phyloP scores from a whole-genome alignment of 64 coral and sea anemone species.

The Montipora sp. region DNA sequence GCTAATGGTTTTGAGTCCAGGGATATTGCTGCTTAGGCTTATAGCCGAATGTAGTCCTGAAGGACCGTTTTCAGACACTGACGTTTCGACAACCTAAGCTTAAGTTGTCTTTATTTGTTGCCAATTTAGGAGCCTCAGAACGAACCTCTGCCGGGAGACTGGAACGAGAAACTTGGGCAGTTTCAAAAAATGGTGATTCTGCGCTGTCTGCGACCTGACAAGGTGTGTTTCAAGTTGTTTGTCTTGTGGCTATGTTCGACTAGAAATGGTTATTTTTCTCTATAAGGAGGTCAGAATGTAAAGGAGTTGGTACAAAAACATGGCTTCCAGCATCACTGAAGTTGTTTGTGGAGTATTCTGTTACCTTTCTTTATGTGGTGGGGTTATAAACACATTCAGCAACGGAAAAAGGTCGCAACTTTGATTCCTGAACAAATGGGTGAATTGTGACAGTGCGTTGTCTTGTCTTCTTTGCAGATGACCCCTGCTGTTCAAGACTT shows the following conservation, averaged over 20 bases:
- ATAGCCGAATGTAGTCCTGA: no score
- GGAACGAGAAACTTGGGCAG: constrained; percentile 87
- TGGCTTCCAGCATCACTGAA: not conserved
- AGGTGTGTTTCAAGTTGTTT: constrained; percentile 59
- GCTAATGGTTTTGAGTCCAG: no score
- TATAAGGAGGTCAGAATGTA: not conserved
- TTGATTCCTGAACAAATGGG: no score
- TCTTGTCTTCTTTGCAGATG: constrained; percentile 62
- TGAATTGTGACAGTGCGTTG: no score
- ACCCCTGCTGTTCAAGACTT: constrained; percentile 96
- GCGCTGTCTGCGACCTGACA: constrained; percentile 94
- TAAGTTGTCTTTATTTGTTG: no score
- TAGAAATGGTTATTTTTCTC: not conserved
- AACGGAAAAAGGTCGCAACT: no score
- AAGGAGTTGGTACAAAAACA: not conserved
- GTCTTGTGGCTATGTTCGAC: not conserved
- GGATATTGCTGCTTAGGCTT: no score
- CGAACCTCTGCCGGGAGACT: constrained; percentile 91
- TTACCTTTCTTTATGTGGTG: not conserved
- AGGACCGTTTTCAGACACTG: no score
- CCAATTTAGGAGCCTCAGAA: constrained; percentile 83
- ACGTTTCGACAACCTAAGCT: no score
- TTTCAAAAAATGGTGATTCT: constrained; percentile 97
- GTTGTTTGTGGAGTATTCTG: not conserved
- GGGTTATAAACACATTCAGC: not conserved